Evolutionary conservation across 2,113 vertebrate genomes (phyloP).

Genomic region (Leptosomus discolor): DNA sequence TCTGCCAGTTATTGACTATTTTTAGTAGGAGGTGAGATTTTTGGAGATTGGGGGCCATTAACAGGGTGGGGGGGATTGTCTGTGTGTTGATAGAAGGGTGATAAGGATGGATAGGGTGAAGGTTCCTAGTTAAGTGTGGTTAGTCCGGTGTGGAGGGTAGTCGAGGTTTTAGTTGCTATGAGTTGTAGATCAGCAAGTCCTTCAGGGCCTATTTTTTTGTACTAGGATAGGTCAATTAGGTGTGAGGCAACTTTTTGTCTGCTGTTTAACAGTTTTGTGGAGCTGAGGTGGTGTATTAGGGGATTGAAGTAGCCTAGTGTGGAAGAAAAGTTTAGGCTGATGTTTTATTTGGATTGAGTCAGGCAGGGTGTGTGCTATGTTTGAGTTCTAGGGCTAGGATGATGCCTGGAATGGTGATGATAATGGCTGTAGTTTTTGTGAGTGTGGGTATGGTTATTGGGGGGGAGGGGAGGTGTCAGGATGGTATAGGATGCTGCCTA

Average conservation of each 20-base stretch:
- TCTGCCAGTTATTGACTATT: too few relatives aligned
- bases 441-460: background rate
- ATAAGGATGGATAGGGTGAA: background rate
- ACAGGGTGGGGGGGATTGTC: too few relatives aligned
- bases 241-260: background rate
- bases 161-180: background rate
- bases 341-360: background rate
- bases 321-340: background rate
- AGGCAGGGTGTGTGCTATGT: background rate
- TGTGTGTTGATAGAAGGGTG: too few relatives aligned
- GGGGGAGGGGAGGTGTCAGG: rapidly evolving
- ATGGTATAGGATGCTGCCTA: background rate
- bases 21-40: too few relatives aligned
- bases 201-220: background rate
- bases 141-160: rapidly evolving
- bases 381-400: background rate
- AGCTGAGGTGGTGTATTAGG: rapidly evolving
- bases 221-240: background rate
- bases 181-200: background rate
- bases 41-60: too few relatives aligned
- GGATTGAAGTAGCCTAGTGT: background rate
- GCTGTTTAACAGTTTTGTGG: rapidly evolving
- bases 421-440: background rate
- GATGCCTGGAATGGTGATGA: rapidly evolving
- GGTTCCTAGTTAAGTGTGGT: background rate